Base-by-base conservation (phyloP, 2,888 invertebrate genomes). In the Adineta ricciae region DNA sequence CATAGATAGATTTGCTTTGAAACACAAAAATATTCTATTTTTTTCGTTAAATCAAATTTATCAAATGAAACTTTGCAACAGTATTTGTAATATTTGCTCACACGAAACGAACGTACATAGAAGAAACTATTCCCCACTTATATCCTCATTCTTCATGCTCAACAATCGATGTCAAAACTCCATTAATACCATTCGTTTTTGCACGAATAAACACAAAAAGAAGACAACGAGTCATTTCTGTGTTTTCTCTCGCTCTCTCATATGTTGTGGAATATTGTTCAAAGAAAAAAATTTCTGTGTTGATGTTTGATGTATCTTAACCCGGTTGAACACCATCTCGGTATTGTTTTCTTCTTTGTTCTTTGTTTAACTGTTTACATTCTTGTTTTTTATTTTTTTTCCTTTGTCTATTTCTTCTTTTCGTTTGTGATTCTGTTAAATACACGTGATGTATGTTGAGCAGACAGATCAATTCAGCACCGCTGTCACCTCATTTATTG, bases 371-470 rank as follows among this genome's bases (percentile, higher is more conserved):
- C 64, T 64, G 32, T 64, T 32, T 64, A 32, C 16, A 64, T 64
- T 64, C 32, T 64, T 64, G 32, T 27, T 64, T 64, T 64, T 27
- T 64, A 64, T 64, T 64, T 64, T 64, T 64, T 8, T 46, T 46
- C 11, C 46, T 46, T 46, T 11, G 27, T n/a, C 32, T 64, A 46
- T 46, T 46, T 46, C 46, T 46, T 46, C 46, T 64, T n/a, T 19
- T 27, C 32, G 64, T 64, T 56, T 64, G 64, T 64, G 32, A 64
- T 64, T 64, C 27, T 64, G 64, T 64, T 32, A 32, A 64, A 64
- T 64, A 27, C 64, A 64, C 64, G 64, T 64, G 64, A 64, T 64
- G 64, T 64, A 32, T 27, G 64, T 64, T 64, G 64, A 64, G 64
- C 32, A 19, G 64, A 32, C 64, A 32, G 64, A 64, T 64, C 32